Base-by-base conservation (phyloP, 2,797 vertebrate genomes). In the Amblyraja radiata region DNA sequence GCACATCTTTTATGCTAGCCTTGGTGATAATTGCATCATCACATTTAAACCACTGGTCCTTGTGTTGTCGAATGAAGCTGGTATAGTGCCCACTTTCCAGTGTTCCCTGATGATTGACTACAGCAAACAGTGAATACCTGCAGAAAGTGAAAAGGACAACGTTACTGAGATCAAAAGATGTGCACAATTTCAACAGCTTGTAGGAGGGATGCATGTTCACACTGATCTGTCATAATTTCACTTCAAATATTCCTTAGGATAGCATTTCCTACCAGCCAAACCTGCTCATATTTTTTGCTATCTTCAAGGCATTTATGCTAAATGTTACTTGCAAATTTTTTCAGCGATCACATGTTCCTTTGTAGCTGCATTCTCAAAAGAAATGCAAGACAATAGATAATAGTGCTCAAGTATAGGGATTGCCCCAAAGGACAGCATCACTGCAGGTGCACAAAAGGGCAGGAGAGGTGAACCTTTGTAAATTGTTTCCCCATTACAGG, bases 1-100 rank as follows among this genome's bases (percentile, higher is more conserved):
- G 97, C 94, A 99, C 99, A 68, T 99, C 99, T 95, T 98, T 98
- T 96, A 99, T 99, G 98, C 98, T 99, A 97, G 99, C 99, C 97
- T 99, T 99, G 96, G 99, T 99, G 96, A 99, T 99, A 96, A 99
- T 99, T 95, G 99, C 99, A 54, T 99, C 99, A 25, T 99, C 99
- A 96, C 99, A 99, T 95, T 99, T 99, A 97, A 99, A 99, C 99
- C 99, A 99, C 97, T 99, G 99, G 97, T 99, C 99, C 96, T 99
- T 99, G 97, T 99, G 99, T 96, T 99, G 99, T 94, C 99, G 97
- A 96, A 99, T 99, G 96, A 99, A 99, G 96, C 98, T 99, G 96
- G 99, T 99, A 94, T 99, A 99, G 96, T 99, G 99, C 94, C 99
- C 99, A 0, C 99, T 99, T 96, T 99, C 99, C 96, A 99, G 96